phyloP scores from a whole-genome alignment of 1,140 invertebrate genomes.

The Drosophila melanica region DNA sequence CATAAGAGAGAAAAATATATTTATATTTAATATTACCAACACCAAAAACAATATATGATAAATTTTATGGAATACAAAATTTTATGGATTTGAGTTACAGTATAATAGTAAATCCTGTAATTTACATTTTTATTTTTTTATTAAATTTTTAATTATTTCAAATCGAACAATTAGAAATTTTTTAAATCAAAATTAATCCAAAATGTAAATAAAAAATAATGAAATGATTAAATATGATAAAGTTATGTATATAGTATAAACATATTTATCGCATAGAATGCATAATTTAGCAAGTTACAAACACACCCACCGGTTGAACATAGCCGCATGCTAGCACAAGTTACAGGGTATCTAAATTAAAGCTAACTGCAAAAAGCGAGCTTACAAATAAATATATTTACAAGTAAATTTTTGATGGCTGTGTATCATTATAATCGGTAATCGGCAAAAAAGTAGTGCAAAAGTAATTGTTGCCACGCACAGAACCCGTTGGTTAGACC shows the following conservation, averaged over 20 bases:
- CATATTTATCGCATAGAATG: no score
- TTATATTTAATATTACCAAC: not conserved
- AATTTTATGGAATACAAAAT: no score
- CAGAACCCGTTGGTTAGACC: constrained; percentile 52
- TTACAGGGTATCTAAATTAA: constrained; percentile 8
- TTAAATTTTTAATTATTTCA: no score
- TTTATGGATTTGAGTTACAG: no score
- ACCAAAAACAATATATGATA: no score
- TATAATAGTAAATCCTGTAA: no score
- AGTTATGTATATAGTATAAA: no score
- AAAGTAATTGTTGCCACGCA: constrained; percentile 79
- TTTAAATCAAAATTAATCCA: no score
- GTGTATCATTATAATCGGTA: constrained; percentile 12
- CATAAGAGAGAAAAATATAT: not conserved
- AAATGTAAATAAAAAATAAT: no score
- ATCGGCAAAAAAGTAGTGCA: constrained; percentile 71
- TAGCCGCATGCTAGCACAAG: not conserved
- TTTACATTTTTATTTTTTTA: no score
- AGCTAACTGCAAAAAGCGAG: constrained; percentile 6
- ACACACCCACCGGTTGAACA: not conserved
- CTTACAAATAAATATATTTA: not conserved
- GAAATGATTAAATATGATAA: no score
- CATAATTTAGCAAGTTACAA: not conserved
- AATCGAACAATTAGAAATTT: no score
- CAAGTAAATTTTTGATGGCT: constrained; percentile 13